Evolutionary conservation across 2,113 vertebrate genomes (phyloP), one percentile per base, ranked within the genome.

Genomic region (Hemiscyllium ocellatum): DNA sequence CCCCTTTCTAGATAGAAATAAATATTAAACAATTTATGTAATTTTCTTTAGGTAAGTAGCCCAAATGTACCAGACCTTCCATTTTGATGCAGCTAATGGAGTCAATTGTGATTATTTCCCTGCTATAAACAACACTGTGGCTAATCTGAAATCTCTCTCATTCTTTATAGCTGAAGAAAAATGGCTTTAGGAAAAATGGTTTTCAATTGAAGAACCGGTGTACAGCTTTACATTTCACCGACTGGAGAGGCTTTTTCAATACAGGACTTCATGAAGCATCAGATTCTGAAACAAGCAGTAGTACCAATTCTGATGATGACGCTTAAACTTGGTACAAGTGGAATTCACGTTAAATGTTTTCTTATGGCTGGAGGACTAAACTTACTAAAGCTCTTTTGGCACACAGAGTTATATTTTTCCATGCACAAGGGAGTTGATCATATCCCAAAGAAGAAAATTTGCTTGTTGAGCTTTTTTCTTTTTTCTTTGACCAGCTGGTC

Each of bases 211-310:
- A 98, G 97, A 98, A 98, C 0, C 97, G 97, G 96, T 96, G 98
- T 95, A 98, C 98, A 96, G 98, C 98, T 97, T 98, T 99, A 97
- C 98, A 98, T 97, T 97, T 98, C 96, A 98, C 98, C 97, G 98
- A 98, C 97, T 99, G 99, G 99, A 98, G 99, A 98, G 98, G 98
- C 98, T 98, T 98, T 97, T 97, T 98, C 95, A 98, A 98, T 97
- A 97, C 97, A 96, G 98, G 98, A 96, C 97, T 98, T 17, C 98
- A 98, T 96, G 98, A 99, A 97, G 98, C 98, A 97, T 99, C 98
- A 0, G 99, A 99, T 96, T 98, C 99, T 1, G 99, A 99, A 97
- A 99, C 99, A 96, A 99, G 98, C 98, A 98, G 99, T 98, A 98
- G 98, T 97, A 98, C 98, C 96, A 98, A 98, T 97, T 99, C 99